Conservation (phyloP, 2,797 vertebrate genomes). For the Vespertilio murinus region DNA sequence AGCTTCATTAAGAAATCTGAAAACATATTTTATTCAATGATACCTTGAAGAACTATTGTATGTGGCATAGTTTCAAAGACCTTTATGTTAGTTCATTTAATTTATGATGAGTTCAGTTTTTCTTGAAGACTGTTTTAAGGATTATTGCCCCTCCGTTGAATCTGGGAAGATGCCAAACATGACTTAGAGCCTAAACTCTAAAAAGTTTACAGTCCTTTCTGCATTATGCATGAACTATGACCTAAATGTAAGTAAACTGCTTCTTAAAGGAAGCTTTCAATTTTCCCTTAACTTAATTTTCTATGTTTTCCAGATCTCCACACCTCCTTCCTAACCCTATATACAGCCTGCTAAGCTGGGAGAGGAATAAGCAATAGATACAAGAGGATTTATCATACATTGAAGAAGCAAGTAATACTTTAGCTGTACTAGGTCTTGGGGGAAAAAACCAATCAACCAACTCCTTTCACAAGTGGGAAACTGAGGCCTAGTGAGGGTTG, state of each 20-base stretch:
- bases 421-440: not conserved
- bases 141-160: not conserved
- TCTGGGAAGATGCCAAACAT: not conserved
- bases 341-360: not conserved
- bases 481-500: not conserved
- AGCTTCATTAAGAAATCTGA: not conserved
- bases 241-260: not conserved
- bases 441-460: not conserved
- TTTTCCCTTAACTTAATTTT: not conserved
- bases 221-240: not conserved
- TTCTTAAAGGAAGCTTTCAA: not conserved
- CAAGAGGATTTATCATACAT: not conserved
- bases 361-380: not conserved
- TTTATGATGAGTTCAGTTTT: not conserved
- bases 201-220: not conserved
- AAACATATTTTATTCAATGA: not conserved
- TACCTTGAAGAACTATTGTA: not conserved
- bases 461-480: not conserved
- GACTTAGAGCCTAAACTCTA: not conserved
- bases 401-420: not conserved
- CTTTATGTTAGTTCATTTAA: conserved; percentile 18
- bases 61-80: not conserved
- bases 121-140: not conserved
- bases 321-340: not conserved
- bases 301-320: not conserved